These are phyloP conservation scores for Hippocampus abdominalis DNA, from an alignment of 2,113 vertebrate species.

Conservation along the genomic window DNA sequence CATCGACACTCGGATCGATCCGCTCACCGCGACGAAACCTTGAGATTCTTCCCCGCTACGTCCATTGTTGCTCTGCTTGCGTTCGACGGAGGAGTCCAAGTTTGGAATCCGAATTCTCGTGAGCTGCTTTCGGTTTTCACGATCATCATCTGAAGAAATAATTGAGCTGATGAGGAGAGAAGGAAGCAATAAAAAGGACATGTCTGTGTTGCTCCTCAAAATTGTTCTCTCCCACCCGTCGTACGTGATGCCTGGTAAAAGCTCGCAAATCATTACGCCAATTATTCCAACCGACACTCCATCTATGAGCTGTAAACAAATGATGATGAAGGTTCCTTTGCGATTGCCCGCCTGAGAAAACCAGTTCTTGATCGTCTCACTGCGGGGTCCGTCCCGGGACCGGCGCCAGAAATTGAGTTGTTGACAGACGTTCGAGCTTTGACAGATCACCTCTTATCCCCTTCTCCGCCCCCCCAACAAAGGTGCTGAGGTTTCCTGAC, in stretches of 20 bases:
- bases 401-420: conserved; percentile 16
- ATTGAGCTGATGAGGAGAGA: conserved; percentile 33
- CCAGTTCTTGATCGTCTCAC: conserved; percentile 34
- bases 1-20: too few relatives aligned
- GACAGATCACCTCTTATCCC: conserved; percentile 27
- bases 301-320: conserved; percentile 60
- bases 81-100: not conserved
- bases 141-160: conserved; percentile 19
- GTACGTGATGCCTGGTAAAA: conserved; percentile 43
- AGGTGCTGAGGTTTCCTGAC: conserved; percentile 34
- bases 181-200: not conserved
- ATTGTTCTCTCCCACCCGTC: conserved; percentile 43
- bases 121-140: conserved; percentile 29
- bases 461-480: not conserved
- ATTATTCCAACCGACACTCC: conserved; percentile 58
- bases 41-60: not conserved
- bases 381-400: conserved; percentile 16
- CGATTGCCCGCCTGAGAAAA: conserved; percentile 43
- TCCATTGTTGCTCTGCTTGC: conserved; percentile 9
- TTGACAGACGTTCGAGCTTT: conserved; percentile 19
- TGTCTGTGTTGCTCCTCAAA: conserved; percentile 28
- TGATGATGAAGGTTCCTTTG: conserved; percentile 49
- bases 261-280: conserved; percentile 57
- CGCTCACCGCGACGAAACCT: not conserved
- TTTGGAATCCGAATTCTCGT: not conserved